Evolutionary conservation across 2,113 vertebrate genomes (phyloP).

Genomic region (Polypterus senegalus): DNA sequence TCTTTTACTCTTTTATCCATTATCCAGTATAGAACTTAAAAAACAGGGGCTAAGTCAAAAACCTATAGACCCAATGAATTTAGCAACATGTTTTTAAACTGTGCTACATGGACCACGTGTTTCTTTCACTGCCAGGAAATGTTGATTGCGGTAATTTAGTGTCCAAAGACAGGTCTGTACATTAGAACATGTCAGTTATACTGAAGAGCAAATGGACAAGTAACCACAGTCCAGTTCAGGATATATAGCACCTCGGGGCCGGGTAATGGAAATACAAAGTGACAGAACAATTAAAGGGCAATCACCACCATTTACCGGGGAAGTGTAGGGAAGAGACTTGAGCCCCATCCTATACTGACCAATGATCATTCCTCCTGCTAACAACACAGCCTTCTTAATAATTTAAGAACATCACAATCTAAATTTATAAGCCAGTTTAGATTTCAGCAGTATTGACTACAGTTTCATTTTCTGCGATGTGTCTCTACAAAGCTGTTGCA

Average conservation of each 20-base stretch:
- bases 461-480: background rate
- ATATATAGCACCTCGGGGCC: background rate
- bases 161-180: slow-evolving; percentile 5
- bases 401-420: slow-evolving; percentile 17
- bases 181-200: slow-evolving; percentile 16
- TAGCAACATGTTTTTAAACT: too few species aligned
- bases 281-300: slow-evolving; percentile 19
- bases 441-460: slow-evolving; percentile 1
- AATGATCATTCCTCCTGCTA: background rate
- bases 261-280: slow-evolving; percentile 10
- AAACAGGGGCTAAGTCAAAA: too few species aligned
- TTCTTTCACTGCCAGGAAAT: slow-evolving; percentile 15
- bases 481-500: too few species aligned
- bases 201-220: slow-evolving; percentile 11
- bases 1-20: too few species aligned
- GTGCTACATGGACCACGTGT: too few species aligned
- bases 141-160: slow-evolving; percentile 7
- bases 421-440: slow-evolving; percentile 13
- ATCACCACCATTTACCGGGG: slow-evolving; percentile 16
- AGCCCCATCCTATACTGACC: slow-evolving; percentile 2
- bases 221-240: slow-evolving; percentile 13
- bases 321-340: slow-evolving; percentile 4
- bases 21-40: too few species aligned
- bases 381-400: slow-evolving; percentile 3
- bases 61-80: too few species aligned